Percentiles rank a stretch among this genome's conserved stretches.
These are phyloP conservation scores for Meloe dianella DNA, from an alignment of 2,888 invertebrate genomes.

Conservation along the genomic window DNA sequence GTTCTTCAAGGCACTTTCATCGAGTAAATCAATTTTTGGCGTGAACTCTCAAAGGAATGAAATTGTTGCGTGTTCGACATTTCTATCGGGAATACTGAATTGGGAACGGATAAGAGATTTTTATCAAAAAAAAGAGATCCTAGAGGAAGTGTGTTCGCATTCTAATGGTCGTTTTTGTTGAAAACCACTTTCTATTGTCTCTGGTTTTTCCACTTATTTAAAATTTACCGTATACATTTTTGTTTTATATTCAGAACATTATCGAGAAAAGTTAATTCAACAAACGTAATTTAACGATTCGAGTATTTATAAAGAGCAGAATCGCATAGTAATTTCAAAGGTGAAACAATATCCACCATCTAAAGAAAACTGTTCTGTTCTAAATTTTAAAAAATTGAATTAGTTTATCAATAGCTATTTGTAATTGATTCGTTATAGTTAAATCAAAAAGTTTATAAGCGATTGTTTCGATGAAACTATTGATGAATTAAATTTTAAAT, in stretches of 20 bases:
- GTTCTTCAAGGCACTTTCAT: slow-evolving; percentile 5
- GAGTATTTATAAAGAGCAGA: background rate
- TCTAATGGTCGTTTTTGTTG: slow-evolving; percentile 1
- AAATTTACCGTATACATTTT: background rate
- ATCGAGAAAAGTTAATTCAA: background rate
- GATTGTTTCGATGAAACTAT: background rate
- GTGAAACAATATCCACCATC: background rate
- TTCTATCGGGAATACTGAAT: slow-evolving; percentile 10
- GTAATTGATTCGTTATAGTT: too few species aligned
- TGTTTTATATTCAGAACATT: background rate
- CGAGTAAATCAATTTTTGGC: slow-evolving; percentile 9
- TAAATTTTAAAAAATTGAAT: too few species aligned
- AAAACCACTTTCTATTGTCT: background rate
- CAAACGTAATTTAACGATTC: background rate
- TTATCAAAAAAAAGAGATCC: slow-evolving; percentile 1
- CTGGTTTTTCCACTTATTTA: background rate
- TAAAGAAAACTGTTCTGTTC: background rate
- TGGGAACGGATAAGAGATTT: slow-evolving; percentile 10
- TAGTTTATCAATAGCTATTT: background rate
- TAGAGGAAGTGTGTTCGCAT: background rate
- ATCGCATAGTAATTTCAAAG: background rate
- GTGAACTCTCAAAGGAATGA: background rate
- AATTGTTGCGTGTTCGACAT: slow-evolving; percentile 15
- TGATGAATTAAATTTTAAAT: background rate
- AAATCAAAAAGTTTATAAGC: background rate